Percentiles rank a stretch among this genome's conserved stretches.
Evolutionary conservation across 2,797 vertebrate species (phyloP).

Genomic region (Spinibarbus caldwelli): DNA sequence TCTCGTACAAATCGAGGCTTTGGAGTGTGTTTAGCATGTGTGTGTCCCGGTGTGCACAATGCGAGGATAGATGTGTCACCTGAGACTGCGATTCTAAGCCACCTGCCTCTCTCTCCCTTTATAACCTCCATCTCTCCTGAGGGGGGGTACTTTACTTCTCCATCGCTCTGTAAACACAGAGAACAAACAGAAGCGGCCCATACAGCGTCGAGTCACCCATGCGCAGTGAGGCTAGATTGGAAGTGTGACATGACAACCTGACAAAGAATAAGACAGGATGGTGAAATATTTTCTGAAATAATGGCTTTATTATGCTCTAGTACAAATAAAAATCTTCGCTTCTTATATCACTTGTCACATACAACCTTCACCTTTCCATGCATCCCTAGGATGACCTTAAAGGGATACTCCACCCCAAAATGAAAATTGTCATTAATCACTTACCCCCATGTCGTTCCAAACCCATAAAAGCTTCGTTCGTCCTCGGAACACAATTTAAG

Average conservation of each 20-base stretch:
- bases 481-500: no score
- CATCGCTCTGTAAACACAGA: conserved; percentile 69
- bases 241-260: not conserved
- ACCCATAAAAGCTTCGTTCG: no score
- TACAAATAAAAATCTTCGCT: not conserved
- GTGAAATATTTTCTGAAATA: not conserved
- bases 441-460: no score
- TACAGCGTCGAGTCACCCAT: conserved; percentile 25
- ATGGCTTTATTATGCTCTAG: not conserved
- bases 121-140: conserved; percentile 32
- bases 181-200: conserved; percentile 59
- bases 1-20: not conserved
- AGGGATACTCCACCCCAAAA: no score
- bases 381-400: no score
- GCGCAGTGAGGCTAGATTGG: not conserved
- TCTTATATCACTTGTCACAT: not conserved
- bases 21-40: not conserved
- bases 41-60: not conserved
- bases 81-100: conserved; percentile 60
- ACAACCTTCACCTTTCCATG: not conserved
- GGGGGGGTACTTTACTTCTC: conserved; percentile 51
- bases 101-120: conserved; percentile 42
- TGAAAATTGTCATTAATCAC: no score
- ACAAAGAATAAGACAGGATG: conserved; percentile 4
- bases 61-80: conserved; percentile 62